Evolutionary conservation across 92 coral and sea anemone species (phyloP).

Genomic region (Montipora capitata): DNA sequence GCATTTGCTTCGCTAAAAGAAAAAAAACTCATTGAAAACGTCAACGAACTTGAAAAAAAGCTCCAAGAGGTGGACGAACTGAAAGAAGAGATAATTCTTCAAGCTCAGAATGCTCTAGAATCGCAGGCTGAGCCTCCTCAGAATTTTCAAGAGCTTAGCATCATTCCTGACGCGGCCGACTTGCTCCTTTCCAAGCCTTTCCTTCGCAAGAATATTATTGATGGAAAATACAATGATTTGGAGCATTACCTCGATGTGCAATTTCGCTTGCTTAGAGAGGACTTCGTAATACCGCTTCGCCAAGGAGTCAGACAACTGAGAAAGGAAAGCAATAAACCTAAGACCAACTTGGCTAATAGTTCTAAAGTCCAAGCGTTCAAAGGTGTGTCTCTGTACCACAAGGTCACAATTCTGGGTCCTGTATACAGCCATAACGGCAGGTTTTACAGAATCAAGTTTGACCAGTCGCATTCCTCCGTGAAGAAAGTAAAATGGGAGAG

Average conservation of each 20-base stretch:
- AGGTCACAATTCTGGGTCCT: constrained; percentile 74
- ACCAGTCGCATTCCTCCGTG: constrained; percentile 59
- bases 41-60: constrained; percentile 51
- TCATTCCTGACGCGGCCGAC: constrained; percentile 84
- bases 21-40: constrained; percentile 18
- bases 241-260: constrained; percentile 97
- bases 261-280: constrained; percentile 91
- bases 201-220: constrained; percentile 84
- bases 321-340: constrained; percentile 34
- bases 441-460: constrained; percentile 79
- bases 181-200: constrained; percentile 81
- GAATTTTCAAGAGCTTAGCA: constrained; percentile 77
- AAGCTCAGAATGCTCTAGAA: constrained; percentile 30
- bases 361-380: not conserved
- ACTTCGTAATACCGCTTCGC: constrained; percentile 83
- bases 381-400: constrained; percentile 61
- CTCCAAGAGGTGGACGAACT: constrained; percentile 47
- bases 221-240: constrained; percentile 67
- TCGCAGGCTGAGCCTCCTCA: constrained; percentile 77
- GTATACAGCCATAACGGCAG: constrained; percentile 72
- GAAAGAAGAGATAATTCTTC: constrained; percentile 58
- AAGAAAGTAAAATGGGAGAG: constrained; percentile 79
- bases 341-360: not conserved
- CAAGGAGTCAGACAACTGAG: constrained; percentile 68
- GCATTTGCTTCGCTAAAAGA: constrained; percentile 41